A percentile compares a stretch with the other conserved stretches of the same genome.
Conservation (phyloP, 1,140 invertebrate genomes). For the Rhyacophila brunnea region DNA sequence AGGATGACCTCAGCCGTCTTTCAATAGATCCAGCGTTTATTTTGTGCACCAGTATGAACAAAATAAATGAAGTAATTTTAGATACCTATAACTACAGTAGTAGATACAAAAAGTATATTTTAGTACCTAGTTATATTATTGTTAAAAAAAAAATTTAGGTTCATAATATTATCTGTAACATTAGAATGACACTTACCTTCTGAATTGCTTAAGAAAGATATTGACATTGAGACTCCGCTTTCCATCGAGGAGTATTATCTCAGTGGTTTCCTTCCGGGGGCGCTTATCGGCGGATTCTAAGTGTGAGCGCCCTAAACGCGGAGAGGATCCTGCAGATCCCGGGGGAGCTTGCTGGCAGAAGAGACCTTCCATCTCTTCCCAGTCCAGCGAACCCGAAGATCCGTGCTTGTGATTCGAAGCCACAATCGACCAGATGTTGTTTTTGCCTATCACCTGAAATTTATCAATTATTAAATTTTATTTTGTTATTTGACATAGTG, state of each 20-base stretch:
- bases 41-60: no score
- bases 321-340: slow-evolving; percentile 56
- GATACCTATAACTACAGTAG: no score
- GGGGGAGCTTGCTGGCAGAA: slow-evolving; percentile 81
- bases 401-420: slow-evolving; percentile 77
- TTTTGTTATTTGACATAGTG: no score
- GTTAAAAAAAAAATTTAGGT: no score
- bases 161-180: no score
- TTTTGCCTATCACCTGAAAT: slow-evolving; percentile 73
- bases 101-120: no score
- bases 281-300: slow-evolving; percentile 47
- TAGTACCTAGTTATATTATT: no score
- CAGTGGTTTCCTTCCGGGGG: slow-evolving; percentile 63
- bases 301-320: slow-evolving; percentile 55
- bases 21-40: no score
- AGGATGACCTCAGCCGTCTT: no score
- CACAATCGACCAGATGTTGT: slow-evolving; percentile 91
- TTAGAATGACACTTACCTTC: slow-evolving; percentile 59
- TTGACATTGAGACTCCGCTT: slow-evolving; percentile 96
- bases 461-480: no score
- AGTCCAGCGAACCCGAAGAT: slow-evolving; percentile 77
- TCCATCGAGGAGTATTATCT: slow-evolving; percentile 87
- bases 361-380: slow-evolving; percentile 87
- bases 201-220: slow-evolving; percentile 97
- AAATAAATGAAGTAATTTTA: no score